phyloP scores from a whole-genome alignment of 2,797 vertebrate species.

The Takifugu ocellatus region DNA sequence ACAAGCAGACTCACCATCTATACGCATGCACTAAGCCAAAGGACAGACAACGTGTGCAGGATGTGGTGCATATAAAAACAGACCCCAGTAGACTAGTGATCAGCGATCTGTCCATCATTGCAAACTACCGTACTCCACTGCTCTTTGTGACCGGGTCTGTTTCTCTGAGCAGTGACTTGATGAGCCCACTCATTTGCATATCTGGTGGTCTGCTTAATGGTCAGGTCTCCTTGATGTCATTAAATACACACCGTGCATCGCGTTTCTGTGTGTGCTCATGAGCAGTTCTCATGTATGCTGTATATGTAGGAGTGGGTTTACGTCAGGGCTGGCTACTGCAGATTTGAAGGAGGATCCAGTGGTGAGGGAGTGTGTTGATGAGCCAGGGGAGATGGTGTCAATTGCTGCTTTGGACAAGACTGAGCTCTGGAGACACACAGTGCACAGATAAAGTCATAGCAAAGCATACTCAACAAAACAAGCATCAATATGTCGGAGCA shows the following conservation, averaged over 20 bases:
- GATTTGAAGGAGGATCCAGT: constrained; percentile 17
- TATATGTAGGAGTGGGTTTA: constrained; percentile 27
- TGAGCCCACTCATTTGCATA: background rate
- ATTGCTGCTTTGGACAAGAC: constrained; percentile 39
- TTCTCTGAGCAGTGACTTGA: background rate
- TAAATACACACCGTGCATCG: too few species aligned
- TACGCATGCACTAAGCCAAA: constrained; percentile 16
- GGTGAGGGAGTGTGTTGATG: constrained; percentile 31
- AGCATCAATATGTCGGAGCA: background rate
- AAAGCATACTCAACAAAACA: constrained; percentile 6
- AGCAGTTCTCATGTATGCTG: background rate
- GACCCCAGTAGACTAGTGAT: background rate
- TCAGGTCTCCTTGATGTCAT: too few species aligned
- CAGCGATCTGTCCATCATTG: background rate
- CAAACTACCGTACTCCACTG: background rate
- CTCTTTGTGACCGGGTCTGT: background rate
- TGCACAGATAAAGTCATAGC: constrained; percentile 7
- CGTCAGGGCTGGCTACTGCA: constrained; percentile 38
- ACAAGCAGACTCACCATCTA: constrained; percentile 18
- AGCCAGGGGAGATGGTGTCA: constrained; percentile 11
- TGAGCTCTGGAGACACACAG: constrained; percentile 55
- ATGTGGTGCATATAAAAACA: background rate
- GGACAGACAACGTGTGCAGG: background rate
- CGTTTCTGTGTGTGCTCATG: background rate
- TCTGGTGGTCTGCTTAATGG: background rate